These are phyloP conservation scores for Atopsyche davidsoni DNA, from an alignment of 1,140 invertebrate genomes.

Conservation along the genomic window DNA sequence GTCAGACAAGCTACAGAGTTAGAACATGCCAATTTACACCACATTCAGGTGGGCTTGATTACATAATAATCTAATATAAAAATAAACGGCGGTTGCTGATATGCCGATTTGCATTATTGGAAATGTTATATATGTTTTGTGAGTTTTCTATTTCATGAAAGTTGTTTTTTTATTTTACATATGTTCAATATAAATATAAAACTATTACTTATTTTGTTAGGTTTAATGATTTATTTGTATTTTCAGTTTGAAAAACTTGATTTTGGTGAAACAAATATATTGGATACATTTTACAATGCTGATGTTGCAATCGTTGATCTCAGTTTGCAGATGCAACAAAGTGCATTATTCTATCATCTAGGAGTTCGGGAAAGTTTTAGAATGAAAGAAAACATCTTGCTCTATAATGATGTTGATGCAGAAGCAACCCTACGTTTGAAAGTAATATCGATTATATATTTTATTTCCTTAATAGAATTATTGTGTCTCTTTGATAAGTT, in stretches of 20 bases:
- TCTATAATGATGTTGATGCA: constrained; percentile 85
- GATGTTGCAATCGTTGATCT: constrained; percentile 97
- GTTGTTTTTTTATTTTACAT: not conserved
- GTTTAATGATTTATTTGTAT: constrained; percentile 9
- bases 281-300: constrained; percentile 91
- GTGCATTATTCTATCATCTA: constrained; percentile 91
- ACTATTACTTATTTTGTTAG: not conserved
- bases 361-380: constrained; percentile 96
- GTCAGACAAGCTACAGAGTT: constrained; percentile 71
- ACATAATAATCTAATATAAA: constrained; percentile 23
- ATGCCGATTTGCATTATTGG: too few species aligned
- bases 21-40: constrained; percentile 74
- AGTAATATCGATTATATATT: too few species aligned
- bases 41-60: constrained; percentile 67
- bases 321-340: constrained; percentile 83
- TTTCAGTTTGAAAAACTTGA: constrained; percentile 77
- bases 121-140: too few species aligned
- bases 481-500: too few species aligned
- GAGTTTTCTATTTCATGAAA: too few species aligned
- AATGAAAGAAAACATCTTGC: constrained; percentile 96
- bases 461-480: too few species aligned
- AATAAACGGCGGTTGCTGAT: constrained; percentile 1
- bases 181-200: not conserved
- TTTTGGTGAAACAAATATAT: constrained; percentile 77
- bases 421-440: constrained; percentile 80